Evolutionary conservation across 2,888 invertebrate species (phyloP).

Genomic region (Gymnocheta viridis): DNA sequence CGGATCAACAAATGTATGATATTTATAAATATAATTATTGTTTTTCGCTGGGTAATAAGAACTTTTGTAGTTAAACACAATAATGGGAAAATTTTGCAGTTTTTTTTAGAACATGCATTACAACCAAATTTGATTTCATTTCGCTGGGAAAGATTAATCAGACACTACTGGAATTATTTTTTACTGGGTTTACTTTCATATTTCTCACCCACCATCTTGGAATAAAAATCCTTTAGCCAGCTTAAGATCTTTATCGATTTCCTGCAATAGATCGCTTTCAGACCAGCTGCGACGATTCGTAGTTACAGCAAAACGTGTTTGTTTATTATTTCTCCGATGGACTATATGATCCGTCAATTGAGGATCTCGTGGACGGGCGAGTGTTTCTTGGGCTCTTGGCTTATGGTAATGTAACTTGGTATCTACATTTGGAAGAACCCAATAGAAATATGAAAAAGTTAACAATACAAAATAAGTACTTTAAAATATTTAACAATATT

Average conservation of each 20-base stretch:
- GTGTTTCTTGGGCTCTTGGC: constrained; percentile 29
- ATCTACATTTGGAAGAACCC: constrained; percentile 61
- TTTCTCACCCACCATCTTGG: constrained; percentile 79
- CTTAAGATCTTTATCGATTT: constrained; percentile 84
- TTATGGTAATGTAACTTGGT: constrained; percentile 45
- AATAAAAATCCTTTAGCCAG: constrained; percentile 86
- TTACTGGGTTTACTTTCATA: not conserved
- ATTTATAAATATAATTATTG: too few relatives aligned
- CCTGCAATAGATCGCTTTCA: constrained; percentile 84
- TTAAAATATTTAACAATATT: not conserved
- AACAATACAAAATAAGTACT: not conserved
- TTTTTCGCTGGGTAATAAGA: not conserved
- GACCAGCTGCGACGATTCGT: constrained; percentile 82
- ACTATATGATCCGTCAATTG: constrained; percentile 39
- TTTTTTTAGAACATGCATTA: constrained; percentile 20
- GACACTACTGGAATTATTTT: constrained; percentile 28
- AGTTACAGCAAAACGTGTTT: constrained; percentile 79
- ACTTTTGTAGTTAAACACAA: not conserved
- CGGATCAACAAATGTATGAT: too few relatives aligned
- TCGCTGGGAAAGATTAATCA: not conserved
- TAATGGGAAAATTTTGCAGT: not conserved
- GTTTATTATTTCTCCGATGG: constrained; percentile 73
- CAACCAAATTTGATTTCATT: not conserved
- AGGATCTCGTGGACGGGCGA: constrained; percentile 22
- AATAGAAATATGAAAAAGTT: constrained; percentile 32